These are phyloP conservation scores for Ctenochaetus hawaiiensis DNA, from an alignment of 2,797 vertebrate species.

Conservation along the genomic window DNA sequence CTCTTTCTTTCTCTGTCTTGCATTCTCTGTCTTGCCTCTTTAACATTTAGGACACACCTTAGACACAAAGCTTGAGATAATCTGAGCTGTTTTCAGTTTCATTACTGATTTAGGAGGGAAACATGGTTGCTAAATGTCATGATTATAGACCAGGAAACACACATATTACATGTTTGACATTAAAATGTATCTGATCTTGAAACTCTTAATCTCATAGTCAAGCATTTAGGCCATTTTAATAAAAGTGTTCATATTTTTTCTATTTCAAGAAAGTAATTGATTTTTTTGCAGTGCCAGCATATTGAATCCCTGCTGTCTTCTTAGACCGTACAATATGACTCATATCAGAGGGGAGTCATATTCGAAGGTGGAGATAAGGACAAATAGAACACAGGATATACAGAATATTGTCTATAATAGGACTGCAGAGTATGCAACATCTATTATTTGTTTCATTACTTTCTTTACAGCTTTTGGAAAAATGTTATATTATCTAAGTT, in stretches of 20 bases:
- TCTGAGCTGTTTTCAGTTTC: constrained; percentile 2
- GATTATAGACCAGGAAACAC: constrained; percentile 17
- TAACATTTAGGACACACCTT: too few relatives aligned
- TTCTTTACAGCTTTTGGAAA: too few relatives aligned
- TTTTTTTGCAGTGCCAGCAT: constrained; percentile 27
- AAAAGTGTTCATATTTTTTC: constrained; percentile 22
- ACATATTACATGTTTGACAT: constrained; percentile 7
- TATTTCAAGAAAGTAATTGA: constrained; percentile 42
- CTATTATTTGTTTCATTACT: neutral
- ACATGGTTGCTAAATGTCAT: neutral
- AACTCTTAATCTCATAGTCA: constrained; percentile 19
- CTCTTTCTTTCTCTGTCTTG: too few relatives aligned
- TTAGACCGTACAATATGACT: constrained; percentile 29
- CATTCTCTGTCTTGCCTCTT: too few relatives aligned
- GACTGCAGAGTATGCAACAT: neutral
- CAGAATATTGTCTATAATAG: neutral
- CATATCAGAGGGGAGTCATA: constrained; percentile 31
- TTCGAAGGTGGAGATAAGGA: constrained; percentile 21
- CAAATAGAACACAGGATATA: neutral
- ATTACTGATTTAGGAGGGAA: constrained; percentile 1
- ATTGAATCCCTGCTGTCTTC: constrained; percentile 34
- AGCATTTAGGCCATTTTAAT: constrained; percentile 28
- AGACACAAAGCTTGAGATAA: constrained; percentile 10
- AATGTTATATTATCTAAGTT: too few relatives aligned
- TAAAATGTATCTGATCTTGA: constrained; percentile 29